Evolutionary conservation across 2,888 invertebrate genomes (phyloP), one percentile per base, ranked within the genome.

Genomic region (Caenorhabditis imperialis): DNA sequence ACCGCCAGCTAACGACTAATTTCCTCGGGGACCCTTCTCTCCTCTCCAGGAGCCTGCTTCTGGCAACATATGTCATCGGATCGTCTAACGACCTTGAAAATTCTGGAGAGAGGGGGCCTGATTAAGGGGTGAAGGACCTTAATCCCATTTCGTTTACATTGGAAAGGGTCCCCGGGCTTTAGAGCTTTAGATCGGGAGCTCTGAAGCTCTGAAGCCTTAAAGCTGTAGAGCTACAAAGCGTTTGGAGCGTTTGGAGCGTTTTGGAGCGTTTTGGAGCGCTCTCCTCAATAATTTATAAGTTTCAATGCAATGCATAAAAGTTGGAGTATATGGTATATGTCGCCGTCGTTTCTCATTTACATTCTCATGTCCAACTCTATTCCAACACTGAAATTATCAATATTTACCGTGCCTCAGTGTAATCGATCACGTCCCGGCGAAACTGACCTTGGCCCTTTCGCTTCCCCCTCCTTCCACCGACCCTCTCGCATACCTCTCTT

Each of bases 261-360:
- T n/a, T n/a, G n/a, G n/a, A n/a, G n/a, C n/a, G n/a, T n/a, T n/a
- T n/a, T n/a, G n/a, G n/a, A n/a, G n/a, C n/a, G n/a, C n/a, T n/a
- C n/a, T n/a, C n/a, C n/a, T 67, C 25, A 67, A 67, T 67, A 67
- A 67, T 67, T 67, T 57, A 67, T 57, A 51, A 57, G 67, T 67
- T 57, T 67, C 67, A 67, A 67, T 67, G 67, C 67, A 67, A 57
- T 57, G 67, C 48, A 67, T 67, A 67, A 57, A 57, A 54, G 54
- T 48, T n/a, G n/a, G n/a, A n/a, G n/a, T n/a, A n/a, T n/a, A n/a
- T n/a, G n/a, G n/a, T n/a, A n/a, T n/a, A n/a, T n/a, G n/a, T n/a
- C n/a, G n/a, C 45, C 12, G 6, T 27, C 45, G 10, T 47, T 50
- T 33, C 35, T 42, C 33, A 12, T 40, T 27, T 22, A 18, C 50